Evolutionary conservation across 1,140 invertebrate genomes (phyloP).

Genomic region (Probaryconus sp.): DNA sequence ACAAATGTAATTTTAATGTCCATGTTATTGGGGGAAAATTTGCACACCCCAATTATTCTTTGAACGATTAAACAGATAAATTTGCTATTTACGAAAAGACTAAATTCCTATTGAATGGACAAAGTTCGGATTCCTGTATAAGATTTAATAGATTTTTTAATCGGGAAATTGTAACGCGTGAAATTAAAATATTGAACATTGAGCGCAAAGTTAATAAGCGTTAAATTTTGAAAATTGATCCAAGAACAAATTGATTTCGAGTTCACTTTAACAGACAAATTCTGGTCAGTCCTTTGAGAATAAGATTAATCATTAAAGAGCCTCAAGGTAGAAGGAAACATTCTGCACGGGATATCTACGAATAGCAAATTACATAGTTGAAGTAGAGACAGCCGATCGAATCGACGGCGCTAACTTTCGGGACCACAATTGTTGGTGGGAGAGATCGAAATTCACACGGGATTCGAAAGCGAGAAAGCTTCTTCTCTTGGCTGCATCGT

Average conservation of each 20-base stretch:
- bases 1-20: too few species aligned
- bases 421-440: constrained; percentile 54
- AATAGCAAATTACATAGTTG: constrained; percentile 52
- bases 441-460: constrained; percentile 59
- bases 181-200: too few species aligned
- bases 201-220: too few species aligned
- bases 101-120: too few species aligned
- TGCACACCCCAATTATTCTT: too few species aligned
- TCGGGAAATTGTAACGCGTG: too few species aligned
- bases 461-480: constrained; percentile 60
- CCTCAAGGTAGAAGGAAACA: constrained; percentile 51
- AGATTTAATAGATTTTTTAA: too few species aligned
- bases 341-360: constrained; percentile 41
- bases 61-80: too few species aligned
- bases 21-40: too few species aligned
- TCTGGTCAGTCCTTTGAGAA: constrained; percentile 52
- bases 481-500: constrained; percentile 28
- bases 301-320: constrained; percentile 53
- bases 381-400: constrained; percentile 43
- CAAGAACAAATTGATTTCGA: constrained; percentile 24
- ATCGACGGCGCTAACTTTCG: constrained; percentile 54
- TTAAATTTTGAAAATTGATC: constrained; percentile 38
- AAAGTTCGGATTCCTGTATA: too few species aligned
- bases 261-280: constrained; percentile 29
- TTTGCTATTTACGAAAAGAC: too few species aligned